A percentile compares a stretch with the other conserved stretches of the same genome.
Evolutionary conservation across 2,113 vertebrate species (phyloP).

Genomic region (Sander vitreus): DNA sequence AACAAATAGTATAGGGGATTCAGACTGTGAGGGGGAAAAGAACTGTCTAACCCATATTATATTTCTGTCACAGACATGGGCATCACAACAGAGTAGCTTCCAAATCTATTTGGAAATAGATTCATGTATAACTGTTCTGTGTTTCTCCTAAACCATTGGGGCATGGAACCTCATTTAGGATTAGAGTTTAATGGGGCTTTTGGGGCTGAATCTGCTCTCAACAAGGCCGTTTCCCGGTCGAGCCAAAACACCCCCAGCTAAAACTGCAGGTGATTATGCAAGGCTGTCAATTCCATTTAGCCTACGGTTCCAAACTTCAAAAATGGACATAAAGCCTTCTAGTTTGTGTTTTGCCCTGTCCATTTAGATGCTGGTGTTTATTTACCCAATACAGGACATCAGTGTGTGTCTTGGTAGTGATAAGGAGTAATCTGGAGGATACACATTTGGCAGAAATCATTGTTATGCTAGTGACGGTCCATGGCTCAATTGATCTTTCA

Average conservation of each 20-base stretch:
- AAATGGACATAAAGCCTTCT: slow-evolving; percentile 81
- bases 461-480: slow-evolving; percentile 81
- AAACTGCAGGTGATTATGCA: slow-evolving; percentile 84
- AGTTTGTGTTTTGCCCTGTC: slow-evolving; percentile 67
- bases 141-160: slow-evolving; percentile 70
- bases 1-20: neutral
- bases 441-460: slow-evolving; percentile 80
- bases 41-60: slow-evolving; percentile 12
- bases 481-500: slow-evolving; percentile 83
- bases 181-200: slow-evolving; percentile 81
- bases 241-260: slow-evolving; percentile 73
- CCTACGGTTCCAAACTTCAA: slow-evolving; percentile 75
- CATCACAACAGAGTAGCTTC: slow-evolving; percentile 37
- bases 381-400: slow-evolving; percentile 77
- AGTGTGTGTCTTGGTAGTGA: slow-evolving; percentile 78
- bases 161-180: slow-evolving; percentile 78
- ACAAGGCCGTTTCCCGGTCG: slow-evolving; percentile 70
- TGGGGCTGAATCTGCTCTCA: slow-evolving; percentile 72
- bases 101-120: slow-evolving; percentile 55
- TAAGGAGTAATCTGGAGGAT: slow-evolving; percentile 81
- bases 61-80: slow-evolving; percentile 29
- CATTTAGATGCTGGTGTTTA: slow-evolving; percentile 76
- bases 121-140: slow-evolving; percentile 44
- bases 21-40: neutral
- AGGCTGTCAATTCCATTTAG: slow-evolving; percentile 83